A percentile compares a stretch with the other conserved stretches of the same genome.
Conservation (phyloP, 2,113 vertebrate species). For the Rhipidura dahli region DNA sequence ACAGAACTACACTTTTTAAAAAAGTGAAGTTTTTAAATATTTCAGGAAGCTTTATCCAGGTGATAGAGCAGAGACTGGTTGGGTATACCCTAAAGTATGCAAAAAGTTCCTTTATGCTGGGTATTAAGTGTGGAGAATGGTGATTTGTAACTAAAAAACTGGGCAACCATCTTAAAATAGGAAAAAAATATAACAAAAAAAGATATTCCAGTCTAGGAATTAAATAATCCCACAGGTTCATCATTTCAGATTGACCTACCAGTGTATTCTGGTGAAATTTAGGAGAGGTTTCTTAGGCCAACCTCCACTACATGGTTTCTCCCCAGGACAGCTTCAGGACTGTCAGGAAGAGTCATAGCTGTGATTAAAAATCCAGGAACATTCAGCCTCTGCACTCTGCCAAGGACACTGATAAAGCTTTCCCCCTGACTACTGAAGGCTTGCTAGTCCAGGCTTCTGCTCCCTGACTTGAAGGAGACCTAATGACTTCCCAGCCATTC, state of each 20-base stretch:
- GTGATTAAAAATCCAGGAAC: background rate
- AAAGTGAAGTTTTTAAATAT: background rate
- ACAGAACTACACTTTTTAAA: background rate
- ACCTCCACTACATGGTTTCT: background rate
- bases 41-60: background rate
- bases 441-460: background rate
- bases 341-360: background rate
- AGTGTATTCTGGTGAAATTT: background rate
- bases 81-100: background rate
- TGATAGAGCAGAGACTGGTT: background rate
- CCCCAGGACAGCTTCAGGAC: background rate
- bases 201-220: background rate
- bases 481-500: background rate
- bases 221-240: background rate
- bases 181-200: background rate
- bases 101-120: background rate
- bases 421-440: background rate
- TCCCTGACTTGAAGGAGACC: background rate
- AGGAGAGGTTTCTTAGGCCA: rapidly evolving
- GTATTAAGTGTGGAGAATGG: background rate
- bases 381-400: background rate
- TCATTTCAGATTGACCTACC: background rate
- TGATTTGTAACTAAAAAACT: background rate
- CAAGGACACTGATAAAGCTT: background rate
- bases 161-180: background rate